Evolutionary conservation across 2,888 invertebrate species (phyloP), one percentile per base, ranked within the genome.

Genomic region (Stenotaenia linearis): DNA sequence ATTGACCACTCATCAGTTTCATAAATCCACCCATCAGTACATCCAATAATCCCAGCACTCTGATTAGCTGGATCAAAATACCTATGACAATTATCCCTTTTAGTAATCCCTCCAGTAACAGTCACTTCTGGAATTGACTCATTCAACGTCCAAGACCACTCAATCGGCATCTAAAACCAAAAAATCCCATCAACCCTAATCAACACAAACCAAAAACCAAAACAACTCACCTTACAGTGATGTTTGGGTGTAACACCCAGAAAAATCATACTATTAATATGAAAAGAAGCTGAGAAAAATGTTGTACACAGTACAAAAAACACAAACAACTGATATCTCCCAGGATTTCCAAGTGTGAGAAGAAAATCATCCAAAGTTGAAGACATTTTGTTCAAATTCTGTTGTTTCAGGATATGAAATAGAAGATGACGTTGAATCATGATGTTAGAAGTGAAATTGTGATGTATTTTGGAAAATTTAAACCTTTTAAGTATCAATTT

Each of bases 111-210:
- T 25, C 61, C 61, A 12, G 32, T 45, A 21, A 40, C 77, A 5
- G 28, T 77, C 25, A 77, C 37, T 45, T 28, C n/a, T 15, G 77
- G 77, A 77, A 77, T 77, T n/a, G 77, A 77, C 18, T 77, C 40
- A 23, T 77, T 77, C 25, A 77, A 23, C 4, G 37, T 7, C 77
- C 77, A 77, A n/a, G 3, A 9, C 77, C 77, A 77, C 15, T 10
- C 28, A 21, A 18, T 9, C 4, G 77, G 77, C 4, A 77, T 9
- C 77, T 77, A 40, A 10, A 40, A 10, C 6, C 9, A 28, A 28
- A 30, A 30, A 32, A 76, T 76, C 9, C n/a, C n/a, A n/a, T n/a
- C n/a, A n/a, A n/a, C n/a, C n/a, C n/a, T n/a, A n/a, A n/a, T n/a
- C n/a, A n/a, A n/a, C n/a, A n/a, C n/a, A 10, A 40, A 10, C 6